Evolutionary conservation across 2,888 invertebrate genomes (phyloP), one percentile per base, ranked within the genome.

Genomic region (Dione juno): DNA sequence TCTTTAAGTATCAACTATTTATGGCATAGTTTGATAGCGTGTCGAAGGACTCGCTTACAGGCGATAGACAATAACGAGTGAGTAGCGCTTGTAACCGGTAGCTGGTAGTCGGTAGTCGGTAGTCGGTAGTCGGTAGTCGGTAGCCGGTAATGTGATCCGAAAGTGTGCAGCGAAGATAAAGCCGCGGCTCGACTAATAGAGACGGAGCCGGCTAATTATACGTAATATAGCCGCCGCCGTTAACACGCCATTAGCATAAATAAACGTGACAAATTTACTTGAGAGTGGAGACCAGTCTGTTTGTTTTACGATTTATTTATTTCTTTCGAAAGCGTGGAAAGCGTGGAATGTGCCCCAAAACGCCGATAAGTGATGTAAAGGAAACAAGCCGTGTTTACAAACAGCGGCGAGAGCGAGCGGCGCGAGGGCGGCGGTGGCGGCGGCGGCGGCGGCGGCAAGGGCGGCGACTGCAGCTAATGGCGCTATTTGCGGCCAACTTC

Each of bases 231-330:
- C 66, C 67, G 80, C 81, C 69, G 80, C 81, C 83, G 83, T 88
- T 85, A 86, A 85, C 86, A 80, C 80, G 87, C 88, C 90, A 89
- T 89, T 89, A 89, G 86, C 87, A 84, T 89, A 88, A 89, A 90
- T 87, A 84, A 88, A 82, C 80, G 80, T 82, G 88, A 89, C 89
- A 86, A 89, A 90, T 89, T 82, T 79, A 77, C 77, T 77, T 75
- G 73, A 76, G 78, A 28, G 28, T 28, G 3, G 28, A 28, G 28
- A 73, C 77, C 68, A 66, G 70, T 67, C 70, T 73, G 74, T 73
- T 73, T 70, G 74, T 72, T 73, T 74, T 72, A 76, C 74, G 78
- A 83, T 87, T 84, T 85, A 81, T 85, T 84, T 83, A 83, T 80
- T 78, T 73, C 74, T 61, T 53, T 43, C 52, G 54, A n/a, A 50